A percentile compares a stretch with the other conserved stretches of the same genome.
Conservation (phyloP, 2,113 vertebrate species). For the Oxyruncus cristatus region DNA sequence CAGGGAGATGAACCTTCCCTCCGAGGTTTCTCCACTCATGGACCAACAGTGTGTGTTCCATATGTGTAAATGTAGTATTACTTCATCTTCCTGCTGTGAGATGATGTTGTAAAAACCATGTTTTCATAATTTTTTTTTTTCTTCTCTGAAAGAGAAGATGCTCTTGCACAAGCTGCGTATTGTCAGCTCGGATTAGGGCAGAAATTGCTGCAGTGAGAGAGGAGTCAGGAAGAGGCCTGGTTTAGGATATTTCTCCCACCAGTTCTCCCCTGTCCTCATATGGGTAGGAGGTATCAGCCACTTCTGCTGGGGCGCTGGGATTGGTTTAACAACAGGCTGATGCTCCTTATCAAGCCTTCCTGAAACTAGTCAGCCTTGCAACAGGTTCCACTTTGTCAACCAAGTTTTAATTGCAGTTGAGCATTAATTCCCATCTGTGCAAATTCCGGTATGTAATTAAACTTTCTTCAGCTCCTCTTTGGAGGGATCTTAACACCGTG, state of each 20-base stretch:
- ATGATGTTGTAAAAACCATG: background rate
- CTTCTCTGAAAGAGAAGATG: background rate
- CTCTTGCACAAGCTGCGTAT: background rate
- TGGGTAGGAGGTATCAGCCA: background rate
- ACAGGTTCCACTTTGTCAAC: background rate
- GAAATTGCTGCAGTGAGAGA: background rate
- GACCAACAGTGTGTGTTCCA: background rate
- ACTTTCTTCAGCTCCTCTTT: background rate
- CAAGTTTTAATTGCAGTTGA: background rate
- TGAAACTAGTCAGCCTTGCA: background rate
- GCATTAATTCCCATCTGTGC: background rate
- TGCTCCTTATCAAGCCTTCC: background rate
- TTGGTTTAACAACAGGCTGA: background rate
- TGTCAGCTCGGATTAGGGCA: background rate
- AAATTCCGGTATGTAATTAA: background rate
- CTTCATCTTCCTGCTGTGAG: background rate
- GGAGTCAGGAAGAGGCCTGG: background rate
- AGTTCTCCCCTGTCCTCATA: background rate
- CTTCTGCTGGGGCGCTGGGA: background rate
- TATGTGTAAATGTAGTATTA: background rate
- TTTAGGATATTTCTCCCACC: background rate
- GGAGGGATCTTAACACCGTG: rapidly evolving
- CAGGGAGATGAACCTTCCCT: background rate
- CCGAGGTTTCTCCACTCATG: background rate
- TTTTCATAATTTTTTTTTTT: background rate